phyloP scores from a whole-genome alignment of 2,113 vertebrate species.

The Paraplagusia blochii region DNA sequence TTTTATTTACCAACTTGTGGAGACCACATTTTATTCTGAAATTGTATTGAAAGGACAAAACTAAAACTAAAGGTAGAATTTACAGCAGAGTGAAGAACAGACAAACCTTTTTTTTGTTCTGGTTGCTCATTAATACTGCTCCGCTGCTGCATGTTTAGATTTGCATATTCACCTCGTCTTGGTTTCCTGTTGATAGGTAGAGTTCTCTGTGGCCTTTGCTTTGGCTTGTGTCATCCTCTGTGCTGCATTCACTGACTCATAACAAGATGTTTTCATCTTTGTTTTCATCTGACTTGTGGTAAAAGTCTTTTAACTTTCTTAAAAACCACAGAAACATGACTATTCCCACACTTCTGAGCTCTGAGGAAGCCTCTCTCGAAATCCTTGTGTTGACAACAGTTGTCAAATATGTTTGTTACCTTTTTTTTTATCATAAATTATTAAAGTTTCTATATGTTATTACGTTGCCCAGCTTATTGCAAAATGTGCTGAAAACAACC shows the following conservation, averaged over 20 bases:
- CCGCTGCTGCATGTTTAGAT: constrained; percentile 24
- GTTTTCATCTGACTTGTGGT: too few relatives aligned
- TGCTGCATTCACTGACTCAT: background rate
- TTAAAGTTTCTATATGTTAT: too few relatives aligned
- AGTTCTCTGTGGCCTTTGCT: constrained; percentile 13
- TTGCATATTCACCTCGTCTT: constrained; percentile 20
- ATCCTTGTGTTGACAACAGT: too few relatives aligned
- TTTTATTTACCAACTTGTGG: background rate
- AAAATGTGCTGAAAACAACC: too few relatives aligned
- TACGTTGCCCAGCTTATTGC: too few relatives aligned
- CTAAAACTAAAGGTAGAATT: background rate
- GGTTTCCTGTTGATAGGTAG: constrained; percentile 61
- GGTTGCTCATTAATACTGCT: constrained; percentile 17
- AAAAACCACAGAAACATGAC: too few relatives aligned
- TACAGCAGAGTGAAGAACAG: background rate
- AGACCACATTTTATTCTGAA: too few relatives aligned
- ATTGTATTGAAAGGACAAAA: background rate
- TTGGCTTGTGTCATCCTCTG: background rate
- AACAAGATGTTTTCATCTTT: background rate
- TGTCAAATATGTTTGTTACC: too few relatives aligned
- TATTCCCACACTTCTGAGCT: too few relatives aligned
- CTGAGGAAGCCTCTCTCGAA: too few relatives aligned
- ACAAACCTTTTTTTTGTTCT: background rate
- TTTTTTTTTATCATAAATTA: too few relatives aligned
- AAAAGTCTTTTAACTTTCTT: too few relatives aligned